Evolutionary conservation across 2,888 invertebrate genomes (phyloP), one percentile per base, ranked within the genome.

Genomic region (Noctua janthina): DNA sequence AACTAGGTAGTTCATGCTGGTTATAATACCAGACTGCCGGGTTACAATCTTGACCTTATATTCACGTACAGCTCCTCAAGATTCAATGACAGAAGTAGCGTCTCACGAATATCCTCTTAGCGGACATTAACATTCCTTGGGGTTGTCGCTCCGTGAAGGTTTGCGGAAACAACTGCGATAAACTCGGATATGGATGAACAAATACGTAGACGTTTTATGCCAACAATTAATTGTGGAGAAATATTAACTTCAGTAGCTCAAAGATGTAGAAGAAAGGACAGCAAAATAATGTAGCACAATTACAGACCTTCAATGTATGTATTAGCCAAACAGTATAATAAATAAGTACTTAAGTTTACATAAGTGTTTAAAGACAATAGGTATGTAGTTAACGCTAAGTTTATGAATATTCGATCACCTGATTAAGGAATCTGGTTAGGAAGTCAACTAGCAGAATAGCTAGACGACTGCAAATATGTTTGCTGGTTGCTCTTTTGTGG

Each of bases 81-180:
- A 74, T 51, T 71, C 72, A 77, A 87, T 78, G 75, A 64, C 74
- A 80, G 20, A 56, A 56, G 74, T 67, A 74, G 56, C 15, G 35
- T 29, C 23, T n/a, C 54, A 39, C 43, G n/a, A 82, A 79, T 78
- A 79, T 88, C 87, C 87, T 88, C 69, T 64, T 67, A 72, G 70
- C 82, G 78, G 77, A 79, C 81, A 86, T 87, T 87, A 83, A 70
- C 35, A 88, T 88, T 87, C 88, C 73, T 79, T 72, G 68, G 78
- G 68, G 69, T 59, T 78, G 72, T 59, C 80, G 80, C 56, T 51
- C 67, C 51, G 81, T 83, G 85, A 89, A 89, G 89, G 89, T 88
- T 89, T 79, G 79, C 82, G 89, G 89, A 89, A 85, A 84, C 74
- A 69, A 69, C 59, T 54, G 23, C 64, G n/a, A 59, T 59, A 68